Conservation (phyloP, 2,113 vertebrate genomes). For the Sinocyclocheilus rhinocerous region DNA sequence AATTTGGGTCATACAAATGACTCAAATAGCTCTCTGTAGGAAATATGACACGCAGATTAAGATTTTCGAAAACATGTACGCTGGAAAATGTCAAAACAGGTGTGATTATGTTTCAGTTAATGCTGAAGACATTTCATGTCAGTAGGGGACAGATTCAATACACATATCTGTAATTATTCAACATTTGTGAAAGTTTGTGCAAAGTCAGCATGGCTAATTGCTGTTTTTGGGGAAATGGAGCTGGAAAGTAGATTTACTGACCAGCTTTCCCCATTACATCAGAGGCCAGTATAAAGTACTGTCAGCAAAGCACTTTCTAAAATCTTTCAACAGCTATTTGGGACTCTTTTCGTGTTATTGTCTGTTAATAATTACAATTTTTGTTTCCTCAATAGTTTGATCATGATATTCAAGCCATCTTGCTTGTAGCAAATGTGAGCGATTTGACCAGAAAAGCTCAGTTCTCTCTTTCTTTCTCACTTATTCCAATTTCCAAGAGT, state of each 20-base stretch:
- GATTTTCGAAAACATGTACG: neutral
- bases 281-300: neutral
- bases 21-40: neutral
- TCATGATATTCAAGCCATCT: neutral
- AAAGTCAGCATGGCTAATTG: neutral
- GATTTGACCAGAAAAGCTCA: neutral
- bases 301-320: neutral
- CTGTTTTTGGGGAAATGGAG: neutral
- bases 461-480: constrained; percentile 13
- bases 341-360: neutral
- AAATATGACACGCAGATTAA: neutral
- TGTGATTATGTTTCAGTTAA: no score
- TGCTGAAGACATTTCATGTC: no score
- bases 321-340: constrained; percentile 2
- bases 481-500: constrained; percentile 37
- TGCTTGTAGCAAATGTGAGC: neutral
- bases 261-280: neutral
- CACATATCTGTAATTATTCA: neutral
- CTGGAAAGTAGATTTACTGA: constrained; percentile 9
- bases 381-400: neutral
- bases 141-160: neutral
- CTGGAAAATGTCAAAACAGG: neutral
- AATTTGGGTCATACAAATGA: neutral
- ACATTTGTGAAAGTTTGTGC: neutral
- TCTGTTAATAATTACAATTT: neutral